These are phyloP conservation scores for Drusus annulatus DNA, from an alignment of 1,140 invertebrate species.

Conservation along the genomic window DNA sequence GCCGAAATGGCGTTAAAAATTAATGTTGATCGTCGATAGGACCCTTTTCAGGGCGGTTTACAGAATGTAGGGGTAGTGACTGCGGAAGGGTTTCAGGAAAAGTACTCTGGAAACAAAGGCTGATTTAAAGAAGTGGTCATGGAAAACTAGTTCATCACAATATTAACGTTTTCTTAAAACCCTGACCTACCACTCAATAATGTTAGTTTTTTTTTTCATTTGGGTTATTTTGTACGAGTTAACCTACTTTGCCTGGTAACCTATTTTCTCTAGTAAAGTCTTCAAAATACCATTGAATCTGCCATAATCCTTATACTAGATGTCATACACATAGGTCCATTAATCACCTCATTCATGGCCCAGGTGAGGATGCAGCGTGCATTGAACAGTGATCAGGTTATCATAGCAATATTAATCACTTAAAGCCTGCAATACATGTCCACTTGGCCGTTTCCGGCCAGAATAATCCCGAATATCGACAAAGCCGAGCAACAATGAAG, in stretches of 20 bases:
- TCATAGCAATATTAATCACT: slow-evolving; percentile 27
- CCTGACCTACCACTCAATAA: neutral
- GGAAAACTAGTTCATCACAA: slow-evolving; percentile 13
- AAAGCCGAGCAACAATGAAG: slow-evolving; percentile 37
- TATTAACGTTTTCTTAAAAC: neutral
- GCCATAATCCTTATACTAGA: too few relatives aligned
- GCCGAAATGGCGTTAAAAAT: slow-evolving; percentile 45
- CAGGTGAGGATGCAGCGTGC: neutral
- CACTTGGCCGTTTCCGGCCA: slow-evolving; percentile 33
- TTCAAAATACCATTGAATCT: too few relatives aligned
- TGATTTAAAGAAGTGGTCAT: neutral
- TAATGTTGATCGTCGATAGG: slow-evolving; percentile 47
- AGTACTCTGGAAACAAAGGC: slow-evolving; percentile 12
- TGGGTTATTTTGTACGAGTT: too few relatives aligned
- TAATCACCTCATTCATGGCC: neutral
- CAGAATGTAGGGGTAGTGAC: neutral
- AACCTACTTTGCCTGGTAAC: too few relatives aligned
- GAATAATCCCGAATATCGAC: slow-evolving; percentile 28
- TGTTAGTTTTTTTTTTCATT: too few relatives aligned
- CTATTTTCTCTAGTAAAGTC: too few relatives aligned
- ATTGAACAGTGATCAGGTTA: slow-evolving; percentile 6
- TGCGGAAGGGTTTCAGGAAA: slow-evolving; percentile 8
- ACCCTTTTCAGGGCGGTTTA: slow-evolving; percentile 38
- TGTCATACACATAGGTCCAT: too few relatives aligned
- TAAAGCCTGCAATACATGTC: slow-evolving; percentile 17